Evolutionary conservation across 2,113 vertebrate species (phyloP), one percentile per base, ranked within the genome.

Genomic region (Ophthalmolycus amberensis): DNA sequence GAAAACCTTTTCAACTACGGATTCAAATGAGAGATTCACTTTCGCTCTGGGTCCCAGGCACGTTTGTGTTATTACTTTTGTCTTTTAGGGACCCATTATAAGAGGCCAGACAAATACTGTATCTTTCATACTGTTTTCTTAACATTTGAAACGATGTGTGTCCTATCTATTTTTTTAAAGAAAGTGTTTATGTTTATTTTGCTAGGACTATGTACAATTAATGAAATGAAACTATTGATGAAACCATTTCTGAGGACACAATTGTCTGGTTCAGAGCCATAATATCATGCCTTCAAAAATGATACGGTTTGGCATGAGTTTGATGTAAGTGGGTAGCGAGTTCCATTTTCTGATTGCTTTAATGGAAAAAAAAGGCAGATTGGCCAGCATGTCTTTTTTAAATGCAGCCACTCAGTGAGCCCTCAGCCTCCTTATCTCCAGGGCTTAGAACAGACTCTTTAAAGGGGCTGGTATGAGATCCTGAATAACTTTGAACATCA

Each of bases 261-360:
- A 69, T 44, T 29, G 15, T 69, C 20, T 84, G 60, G 10, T 62
- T 78, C 60, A 50, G 16, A 83, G 29, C 2, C 29, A 44, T 75
- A 63, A 78, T 76, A 59, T 87, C 71, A 60, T 20, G 64, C 69
- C 74, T 85, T 88, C 68, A 58, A 77, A 85, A 75, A 66, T 72
- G 52, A 88, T 72, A 44, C 48, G 25, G 52, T 69, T 65, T 60
- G 75, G 44, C n/a, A 50, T 34, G 59, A 58, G 68, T 71, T 32
- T 80, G 70, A 73, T 82, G 20, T 56, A 77, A 76, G 50, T 69
- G 83, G 22, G 50, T 14, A n/a, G 67, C 37, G 18, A 63, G 32
- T 65, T 80, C 54, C 71, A 75, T 77, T 86, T 83, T 85, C 62
- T 81, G 74, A 85, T 87, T 82, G 62, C 82, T 85, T 75, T 80